Percentiles rank a stretch among this genome's conserved stretches.
These are phyloP conservation scores for Alligator mississippiensis DNA, from an alignment of 2,113 vertebrate genomes.

Conservation along the genomic window DNA sequence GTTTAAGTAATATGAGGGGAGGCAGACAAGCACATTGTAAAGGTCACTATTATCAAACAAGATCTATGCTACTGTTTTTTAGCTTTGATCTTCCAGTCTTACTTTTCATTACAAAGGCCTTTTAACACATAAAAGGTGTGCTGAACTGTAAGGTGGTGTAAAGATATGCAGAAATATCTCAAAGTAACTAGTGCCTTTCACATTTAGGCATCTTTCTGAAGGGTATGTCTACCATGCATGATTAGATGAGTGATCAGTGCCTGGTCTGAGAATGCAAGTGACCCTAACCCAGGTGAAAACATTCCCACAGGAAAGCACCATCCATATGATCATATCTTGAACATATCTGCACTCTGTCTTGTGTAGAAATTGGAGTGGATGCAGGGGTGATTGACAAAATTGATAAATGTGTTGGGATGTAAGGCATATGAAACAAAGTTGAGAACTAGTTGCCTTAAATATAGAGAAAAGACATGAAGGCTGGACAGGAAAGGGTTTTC, in stretches of 20 bases:
- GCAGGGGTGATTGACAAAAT: no score
- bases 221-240: slow-evolving; percentile 7
- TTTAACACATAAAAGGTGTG: neutral
- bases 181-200: slow-evolving; percentile 18
- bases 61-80: slow-evolving; percentile 7
- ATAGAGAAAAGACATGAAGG: no score
- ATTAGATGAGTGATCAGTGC: slow-evolving; percentile 39
- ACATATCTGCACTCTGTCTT: neutral
- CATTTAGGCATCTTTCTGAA: slow-evolving; percentile 29
- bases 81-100: slow-evolving; percentile 50
- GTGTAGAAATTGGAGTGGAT: no score
- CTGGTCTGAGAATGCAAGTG: slow-evolving; percentile 18
- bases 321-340: neutral
- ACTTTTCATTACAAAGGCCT: slow-evolving; percentile 17
- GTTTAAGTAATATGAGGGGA: slow-evolving; percentile 20
- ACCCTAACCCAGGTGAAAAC: neutral
- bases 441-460: no score
- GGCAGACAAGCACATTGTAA: neutral
- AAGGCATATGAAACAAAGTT: no score
- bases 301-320: neutral
- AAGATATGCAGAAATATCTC: slow-evolving; percentile 19
- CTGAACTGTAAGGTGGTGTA: slow-evolving; percentile 35
- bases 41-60: slow-evolving; percentile 34
- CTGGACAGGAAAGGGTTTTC: no score
- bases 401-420: no score